These are phyloP conservation scores for Melanchra persicariae DNA, from an alignment of 2,888 invertebrate species.

Conservation along the genomic window DNA sequence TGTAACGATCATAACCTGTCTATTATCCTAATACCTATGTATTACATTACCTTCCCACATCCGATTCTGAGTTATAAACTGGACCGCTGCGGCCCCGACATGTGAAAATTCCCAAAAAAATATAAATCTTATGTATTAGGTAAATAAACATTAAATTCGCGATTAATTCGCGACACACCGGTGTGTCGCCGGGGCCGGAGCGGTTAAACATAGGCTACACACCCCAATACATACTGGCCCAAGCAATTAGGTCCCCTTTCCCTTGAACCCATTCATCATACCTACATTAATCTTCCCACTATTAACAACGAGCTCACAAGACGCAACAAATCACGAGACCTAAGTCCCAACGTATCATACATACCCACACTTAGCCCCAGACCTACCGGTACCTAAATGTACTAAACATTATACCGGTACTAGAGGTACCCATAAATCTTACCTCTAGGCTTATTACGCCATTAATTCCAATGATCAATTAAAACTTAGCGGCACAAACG, in stretches of 20 bases:
- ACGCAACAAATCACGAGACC: conserved; percentile 44
- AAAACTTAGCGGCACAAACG: conserved; percentile 63
- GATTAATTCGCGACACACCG: no score
- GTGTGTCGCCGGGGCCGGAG: no score
- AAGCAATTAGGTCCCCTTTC: not conserved
- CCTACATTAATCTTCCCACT: conserved; percentile 2
- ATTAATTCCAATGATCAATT: conserved; percentile 68
- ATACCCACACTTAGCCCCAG: conserved; percentile 25
- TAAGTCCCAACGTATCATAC: conserved; percentile 34
- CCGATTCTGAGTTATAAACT: no score
- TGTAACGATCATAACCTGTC: no score
- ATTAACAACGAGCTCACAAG: conserved; percentile 18
- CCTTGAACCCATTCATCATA: conserved; percentile 10
- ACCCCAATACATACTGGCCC: not conserved
- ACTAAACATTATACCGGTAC: conserved; percentile 22
- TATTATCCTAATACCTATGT: no score
- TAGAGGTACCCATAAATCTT: conserved; percentile 53
- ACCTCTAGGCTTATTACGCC: conserved; percentile 54
- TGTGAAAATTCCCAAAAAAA: no score
- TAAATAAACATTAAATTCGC: no score
- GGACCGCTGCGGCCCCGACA: no score
- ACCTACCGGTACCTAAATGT: conserved; percentile 14
- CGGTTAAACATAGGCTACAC: not conserved
- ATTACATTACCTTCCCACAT: not conserved
- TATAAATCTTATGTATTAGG: no score